Evolutionary conservation across 2,797 vertebrate genomes (phyloP), one percentile per base, ranked within the genome.

Genomic region (Pangasius mekongensis): DNA sequence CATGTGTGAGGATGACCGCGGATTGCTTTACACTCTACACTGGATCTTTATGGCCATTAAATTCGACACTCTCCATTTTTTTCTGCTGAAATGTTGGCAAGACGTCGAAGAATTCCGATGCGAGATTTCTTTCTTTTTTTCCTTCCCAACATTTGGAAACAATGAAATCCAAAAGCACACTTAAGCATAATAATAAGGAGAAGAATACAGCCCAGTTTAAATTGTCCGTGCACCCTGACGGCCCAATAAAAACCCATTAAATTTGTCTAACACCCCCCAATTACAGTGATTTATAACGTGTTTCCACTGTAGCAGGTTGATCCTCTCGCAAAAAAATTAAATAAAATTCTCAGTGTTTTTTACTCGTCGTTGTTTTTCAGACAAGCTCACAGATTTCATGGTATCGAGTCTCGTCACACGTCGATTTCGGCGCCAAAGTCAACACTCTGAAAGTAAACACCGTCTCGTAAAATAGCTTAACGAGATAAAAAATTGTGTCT

Each of bases 181-280:
- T 89, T 82, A 85, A 85, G 52, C 67, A 52, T 24, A 85, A 85
- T 84, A 89, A 84, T 27, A 86, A 80, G 43, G 47, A 80, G 67
- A 78, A 84, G 86, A 58, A 84, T 56, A 62, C 62, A 67, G 64
- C 47, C 84, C 62, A 36, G 67, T 64, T 87, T 83, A 80, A 91
- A 91, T 89, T 84, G 83, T 83, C 60, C 90, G 18, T 89, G 52
- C 73, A 83, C 84, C 84, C 83, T 85, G 58, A 58, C 71, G 85
- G 88, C 78, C 81, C 88, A 91, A 88, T 87, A 83, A 86, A 86
- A 85, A 87, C 73, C 88, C 86, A 89, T 87, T 86, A 83, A 60
- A 86, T 80, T 73, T 86, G 73, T 83, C 83, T 85, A 54, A 76
- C 87, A 78, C 87, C 74, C 60, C 74, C 64, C 36, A 58, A 89